phyloP scores from a whole-genome alignment of 2,888 invertebrate genomes.

The Antheraea assamensis region DNA sequence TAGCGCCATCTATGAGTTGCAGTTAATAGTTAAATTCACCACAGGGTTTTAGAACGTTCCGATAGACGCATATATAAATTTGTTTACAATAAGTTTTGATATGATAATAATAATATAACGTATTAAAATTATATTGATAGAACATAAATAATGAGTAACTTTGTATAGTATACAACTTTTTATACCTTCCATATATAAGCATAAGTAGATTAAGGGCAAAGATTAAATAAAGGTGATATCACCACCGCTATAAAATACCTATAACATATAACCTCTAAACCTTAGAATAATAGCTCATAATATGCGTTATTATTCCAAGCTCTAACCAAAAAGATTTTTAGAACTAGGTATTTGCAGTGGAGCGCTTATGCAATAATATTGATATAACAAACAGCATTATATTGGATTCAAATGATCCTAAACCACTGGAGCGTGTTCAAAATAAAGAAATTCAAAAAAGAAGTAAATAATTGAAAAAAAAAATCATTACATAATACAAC shows the following conservation, averaged over 20 bases:
- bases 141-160: background rate
- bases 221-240: background rate
- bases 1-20: background rate
- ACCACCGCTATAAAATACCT: background rate
- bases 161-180: background rate
- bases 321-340: background rate
- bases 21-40: background rate
- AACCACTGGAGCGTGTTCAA: background rate
- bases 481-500: background rate
- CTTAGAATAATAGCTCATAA: too few species aligned
- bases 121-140: background rate
- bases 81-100: background rate
- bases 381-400: background rate
- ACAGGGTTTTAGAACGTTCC: background rate
- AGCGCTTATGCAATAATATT: too few species aligned
- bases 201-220: background rate
- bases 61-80: background rate
- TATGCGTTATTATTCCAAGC: too few species aligned
- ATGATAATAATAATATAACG: background rate
- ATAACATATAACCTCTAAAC: background rate
- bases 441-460: background rate
- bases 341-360: too few species aligned
- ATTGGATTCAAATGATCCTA: too few species aligned
- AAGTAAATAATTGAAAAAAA: background rate
- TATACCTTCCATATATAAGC: background rate